A percentile compares a stretch with the other conserved stretches of the same genome.
Conservation (phyloP, 2,888 invertebrate species). For the Hirtodrosophila trivittata region DNA sequence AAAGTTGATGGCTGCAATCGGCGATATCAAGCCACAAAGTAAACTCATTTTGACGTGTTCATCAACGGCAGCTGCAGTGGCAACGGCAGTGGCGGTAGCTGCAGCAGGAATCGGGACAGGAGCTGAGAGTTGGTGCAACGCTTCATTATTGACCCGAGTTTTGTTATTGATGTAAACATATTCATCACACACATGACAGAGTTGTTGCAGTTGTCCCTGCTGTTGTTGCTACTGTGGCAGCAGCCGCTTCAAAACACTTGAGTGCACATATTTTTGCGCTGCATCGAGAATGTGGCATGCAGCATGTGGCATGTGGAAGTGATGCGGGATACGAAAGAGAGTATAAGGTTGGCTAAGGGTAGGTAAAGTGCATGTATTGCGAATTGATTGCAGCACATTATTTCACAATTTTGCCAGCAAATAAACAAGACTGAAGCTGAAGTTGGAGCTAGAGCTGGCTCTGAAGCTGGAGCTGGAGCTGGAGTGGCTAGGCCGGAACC, state of each 20-base stretch:
- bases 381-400: conserved; percentile 74
- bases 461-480: background rate
- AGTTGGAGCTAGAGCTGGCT: background rate
- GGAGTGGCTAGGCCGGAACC: conserved; percentile 28
- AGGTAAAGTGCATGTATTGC: conserved; percentile 52
- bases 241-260: conserved; percentile 66
- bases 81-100: background rate
- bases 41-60: conserved; percentile 70
- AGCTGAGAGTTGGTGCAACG: conserved; percentile 20
- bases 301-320: conserved; percentile 3
- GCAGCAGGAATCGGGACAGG: background rate
- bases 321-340: background rate
- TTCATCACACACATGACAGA: conserved; percentile 57
- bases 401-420: conserved; percentile 73
- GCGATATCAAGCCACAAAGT: conserved; percentile 61
- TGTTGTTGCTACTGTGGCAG: conserved; percentile 42
- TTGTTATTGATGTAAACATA: conserved; percentile 73
- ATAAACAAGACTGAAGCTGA: conserved; percentile 53
- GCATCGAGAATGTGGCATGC: conserved; percentile 9
- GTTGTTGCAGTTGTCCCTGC: conserved; percentile 32
- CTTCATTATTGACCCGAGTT: conserved; percentile 66
- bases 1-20: conserved; percentile 40
- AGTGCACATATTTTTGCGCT: conserved; percentile 59
- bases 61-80: conserved; percentile 27
- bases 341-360: background rate